Percentiles rank a stretch among this genome's conserved stretches.
Conservation (phyloP, 2,113 vertebrate genomes). For the Glaucomys volans region DNA sequence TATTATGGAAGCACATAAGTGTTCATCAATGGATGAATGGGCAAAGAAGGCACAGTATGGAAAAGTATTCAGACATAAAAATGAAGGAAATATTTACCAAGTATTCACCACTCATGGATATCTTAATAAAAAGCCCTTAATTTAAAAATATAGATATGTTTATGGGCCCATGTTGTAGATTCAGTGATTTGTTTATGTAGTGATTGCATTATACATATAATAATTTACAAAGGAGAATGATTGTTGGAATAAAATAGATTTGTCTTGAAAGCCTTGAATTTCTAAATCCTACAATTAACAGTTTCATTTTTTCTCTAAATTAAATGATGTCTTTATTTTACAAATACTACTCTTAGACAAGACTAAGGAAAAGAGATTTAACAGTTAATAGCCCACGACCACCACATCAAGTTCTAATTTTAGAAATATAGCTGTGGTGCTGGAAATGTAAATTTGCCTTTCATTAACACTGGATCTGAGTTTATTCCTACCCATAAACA, state of each 20-base stretch:
- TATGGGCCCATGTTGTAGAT: background rate
- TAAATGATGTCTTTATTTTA: background rate
- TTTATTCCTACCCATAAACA: background rate
- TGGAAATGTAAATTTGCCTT: background rate
- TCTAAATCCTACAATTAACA: background rate
- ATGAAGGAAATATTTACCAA: background rate
- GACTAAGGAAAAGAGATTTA: background rate
- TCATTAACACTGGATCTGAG: background rate
- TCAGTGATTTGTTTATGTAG: background rate
- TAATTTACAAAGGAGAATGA: background rate
- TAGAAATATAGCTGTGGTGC: background rate
- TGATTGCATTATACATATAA: background rate
- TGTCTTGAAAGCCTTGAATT: background rate
- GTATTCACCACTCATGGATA: background rate
- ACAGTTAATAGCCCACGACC: background rate
- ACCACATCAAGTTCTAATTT: background rate
- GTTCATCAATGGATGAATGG: background rate
- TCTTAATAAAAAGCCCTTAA: background rate
- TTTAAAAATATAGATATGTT: background rate
- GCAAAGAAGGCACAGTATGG: no score
- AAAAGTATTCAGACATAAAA: background rate
- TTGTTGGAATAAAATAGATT: background rate
- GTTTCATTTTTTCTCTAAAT: background rate
- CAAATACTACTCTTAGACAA: background rate
- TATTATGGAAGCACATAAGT: background rate